These are phyloP conservation scores for Buceros bicornis DNA, from an alignment of 2,797 vertebrate species.

Conservation along the genomic window DNA sequence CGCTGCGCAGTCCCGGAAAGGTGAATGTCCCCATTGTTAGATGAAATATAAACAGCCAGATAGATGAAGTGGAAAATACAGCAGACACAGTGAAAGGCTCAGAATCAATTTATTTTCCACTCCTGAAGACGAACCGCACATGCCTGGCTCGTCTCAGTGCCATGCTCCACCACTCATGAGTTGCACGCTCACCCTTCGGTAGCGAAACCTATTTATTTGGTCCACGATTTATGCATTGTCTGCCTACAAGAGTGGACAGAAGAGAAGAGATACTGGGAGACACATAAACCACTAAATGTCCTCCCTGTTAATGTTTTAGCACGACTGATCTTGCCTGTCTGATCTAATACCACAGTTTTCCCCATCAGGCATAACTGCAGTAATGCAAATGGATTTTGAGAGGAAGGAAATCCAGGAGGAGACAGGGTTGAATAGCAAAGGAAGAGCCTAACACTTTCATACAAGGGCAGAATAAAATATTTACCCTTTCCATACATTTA, in stretches of 20 bases:
- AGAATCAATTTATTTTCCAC: constrained; percentile 11
- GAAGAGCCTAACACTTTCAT: neutral
- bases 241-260: neutral
- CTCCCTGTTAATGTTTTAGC: neutral
- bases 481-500: neutral
- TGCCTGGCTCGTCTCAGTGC: neutral
- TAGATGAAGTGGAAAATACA: neutral
- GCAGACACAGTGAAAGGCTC: neutral
- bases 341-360: neutral
- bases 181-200: neutral
- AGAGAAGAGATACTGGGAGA: neutral
- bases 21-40: rapidly evolving
- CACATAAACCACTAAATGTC: neutral
- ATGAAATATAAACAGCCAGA: neutral
- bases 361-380: neutral
- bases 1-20: neutral
- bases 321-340: neutral
- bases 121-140: neutral
- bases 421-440: neutral
- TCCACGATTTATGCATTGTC: neutral
- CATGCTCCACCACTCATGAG: neutral
- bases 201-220: neutral
- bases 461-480: neutral
- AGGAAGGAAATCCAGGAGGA: neutral
- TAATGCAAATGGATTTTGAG: neutral